phyloP scores from a whole-genome alignment of 2,113 vertebrate species.

The Telmatochromis sp. region DNA sequence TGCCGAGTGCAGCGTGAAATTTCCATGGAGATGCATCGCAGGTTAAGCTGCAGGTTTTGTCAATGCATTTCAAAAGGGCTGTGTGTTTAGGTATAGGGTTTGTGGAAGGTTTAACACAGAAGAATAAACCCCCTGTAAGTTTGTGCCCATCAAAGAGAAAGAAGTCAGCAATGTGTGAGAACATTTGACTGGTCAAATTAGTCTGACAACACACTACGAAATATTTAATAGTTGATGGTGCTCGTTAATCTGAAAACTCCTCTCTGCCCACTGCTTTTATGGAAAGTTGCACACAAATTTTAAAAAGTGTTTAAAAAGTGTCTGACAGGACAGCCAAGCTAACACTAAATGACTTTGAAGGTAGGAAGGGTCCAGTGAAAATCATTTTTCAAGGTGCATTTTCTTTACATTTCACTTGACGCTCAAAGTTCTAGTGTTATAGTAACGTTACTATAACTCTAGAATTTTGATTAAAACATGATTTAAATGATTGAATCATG shows the following conservation, averaged over 20 bases:
- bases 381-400: neutral
- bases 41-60: neutral
- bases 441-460: neutral
- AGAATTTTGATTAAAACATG: neutral
- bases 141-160: neutral
- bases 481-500: neutral
- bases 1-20: neutral
- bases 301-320: accelerated
- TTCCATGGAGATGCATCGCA: neutral
- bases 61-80: neutral
- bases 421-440: neutral
- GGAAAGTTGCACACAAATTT: neutral
- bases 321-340: neutral
- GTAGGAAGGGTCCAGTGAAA: neutral
- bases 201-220: neutral
- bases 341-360: neutral
- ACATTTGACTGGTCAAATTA: neutral
- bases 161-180: neutral
- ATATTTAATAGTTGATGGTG: neutral
- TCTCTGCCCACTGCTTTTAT: neutral
- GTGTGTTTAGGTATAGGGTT: neutral
- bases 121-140: neutral
- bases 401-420: accelerated
- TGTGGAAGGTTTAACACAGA: neutral
- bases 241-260: neutral